Conservation (phyloP, 2,888 invertebrate species). For the Drosophila monieri region DNA sequence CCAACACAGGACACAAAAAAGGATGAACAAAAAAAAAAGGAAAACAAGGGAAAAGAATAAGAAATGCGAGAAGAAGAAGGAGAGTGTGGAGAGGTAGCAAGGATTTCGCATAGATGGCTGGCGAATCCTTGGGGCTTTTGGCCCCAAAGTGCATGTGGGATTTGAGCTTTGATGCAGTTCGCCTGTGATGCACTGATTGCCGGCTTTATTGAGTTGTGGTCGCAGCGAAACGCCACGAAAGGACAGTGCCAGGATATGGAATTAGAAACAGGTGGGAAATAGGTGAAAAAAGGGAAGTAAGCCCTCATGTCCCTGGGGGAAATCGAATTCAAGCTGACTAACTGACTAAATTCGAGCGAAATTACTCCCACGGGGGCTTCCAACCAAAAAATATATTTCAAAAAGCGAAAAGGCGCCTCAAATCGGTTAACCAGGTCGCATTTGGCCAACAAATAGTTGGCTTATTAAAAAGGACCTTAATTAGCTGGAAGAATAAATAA, state of each 20-base stretch:
- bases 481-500: not conserved
- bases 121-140: constrained; percentile 34
- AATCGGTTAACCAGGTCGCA: constrained; percentile 31
- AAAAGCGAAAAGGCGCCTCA: not conserved
- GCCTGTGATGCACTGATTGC: constrained; percentile 47
- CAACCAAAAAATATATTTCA: constrained; percentile 2
- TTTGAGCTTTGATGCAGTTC: constrained; percentile 51
- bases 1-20: constrained; percentile 8
- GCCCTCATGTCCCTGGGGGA: constrained; percentile 8
- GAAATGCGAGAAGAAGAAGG: not conserved
- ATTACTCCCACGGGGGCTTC: constrained; percentile 14
- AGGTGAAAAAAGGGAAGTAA: no score
- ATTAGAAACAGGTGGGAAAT: not conserved
- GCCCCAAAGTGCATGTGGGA: constrained; percentile 59
- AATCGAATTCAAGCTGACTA: constrained; percentile 23
- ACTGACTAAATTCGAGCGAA: constrained; percentile 22
- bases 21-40: not conserved
- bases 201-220: constrained; percentile 55
- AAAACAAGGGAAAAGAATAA: not conserved
- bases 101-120: constrained; percentile 23
- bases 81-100: not conserved
- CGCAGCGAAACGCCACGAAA: constrained; percentile 1
- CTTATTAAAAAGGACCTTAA: not conserved
- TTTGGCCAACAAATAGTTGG: not conserved
- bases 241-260: no score